Evolutionary conservation across 2,113 vertebrate species (phyloP).

Genomic region (Leucosticte australis): DNA sequence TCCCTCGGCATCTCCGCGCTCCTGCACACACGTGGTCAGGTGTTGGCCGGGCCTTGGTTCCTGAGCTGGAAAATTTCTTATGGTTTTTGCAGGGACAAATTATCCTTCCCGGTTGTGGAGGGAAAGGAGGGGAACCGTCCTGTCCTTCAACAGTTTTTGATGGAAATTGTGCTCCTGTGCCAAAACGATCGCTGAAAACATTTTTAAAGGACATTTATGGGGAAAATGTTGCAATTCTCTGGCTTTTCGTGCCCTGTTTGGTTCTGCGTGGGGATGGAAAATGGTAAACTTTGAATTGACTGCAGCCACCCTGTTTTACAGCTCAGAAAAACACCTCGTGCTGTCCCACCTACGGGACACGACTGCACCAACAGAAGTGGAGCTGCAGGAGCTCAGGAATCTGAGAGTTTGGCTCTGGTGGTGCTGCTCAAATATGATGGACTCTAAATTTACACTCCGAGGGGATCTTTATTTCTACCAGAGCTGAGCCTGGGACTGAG

Average conservation of each 20-base stretch:
- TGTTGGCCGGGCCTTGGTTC: neutral
- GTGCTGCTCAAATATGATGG: neutral
- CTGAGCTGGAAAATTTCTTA: slow-evolving; percentile 61
- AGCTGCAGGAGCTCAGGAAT: neutral
- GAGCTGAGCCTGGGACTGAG: neutral
- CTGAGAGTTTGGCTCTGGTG: neutral
- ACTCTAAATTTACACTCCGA: neutral
- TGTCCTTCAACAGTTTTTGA: slow-evolving; percentile 52
- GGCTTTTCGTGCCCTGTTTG: slow-evolving; percentile 26
- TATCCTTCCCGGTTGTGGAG: slow-evolving; percentile 19
- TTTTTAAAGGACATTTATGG: slow-evolving; percentile 37
- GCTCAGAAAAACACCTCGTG: slow-evolving; percentile 24
- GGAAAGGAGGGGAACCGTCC: slow-evolving; percentile 45
- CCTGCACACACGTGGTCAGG: neutral
- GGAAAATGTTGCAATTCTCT: slow-evolving; percentile 43
- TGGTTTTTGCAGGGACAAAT: slow-evolving; percentile 60
- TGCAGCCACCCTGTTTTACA: slow-evolving; percentile 42
- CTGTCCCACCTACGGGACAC: neutral
- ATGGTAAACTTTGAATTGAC: slow-evolving; percentile 33
- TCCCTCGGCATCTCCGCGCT: neutral
- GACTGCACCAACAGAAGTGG: fast-evolving
- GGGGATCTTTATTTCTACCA: neutral
- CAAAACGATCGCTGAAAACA: slow-evolving; percentile 45
- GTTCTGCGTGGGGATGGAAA: slow-evolving; percentile 31
- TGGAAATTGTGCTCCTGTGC: neutral